These are phyloP conservation scores for Eupsittula cactorum DNA, from an alignment of 2,113 vertebrate genomes.

Conservation along the genomic window DNA sequence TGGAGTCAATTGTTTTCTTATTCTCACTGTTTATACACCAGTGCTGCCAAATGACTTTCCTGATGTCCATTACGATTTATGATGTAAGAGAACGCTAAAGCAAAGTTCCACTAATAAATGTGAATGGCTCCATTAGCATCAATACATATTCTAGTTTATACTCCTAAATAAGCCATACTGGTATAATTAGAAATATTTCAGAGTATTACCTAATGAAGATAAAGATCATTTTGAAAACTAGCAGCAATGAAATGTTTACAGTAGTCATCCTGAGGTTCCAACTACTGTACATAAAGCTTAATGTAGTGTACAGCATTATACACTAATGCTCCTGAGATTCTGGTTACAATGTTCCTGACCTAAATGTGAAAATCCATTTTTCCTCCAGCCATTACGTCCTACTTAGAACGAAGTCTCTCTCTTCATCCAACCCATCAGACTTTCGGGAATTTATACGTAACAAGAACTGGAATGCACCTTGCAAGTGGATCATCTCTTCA, in stretches of 20 bases:
- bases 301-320: not conserved
- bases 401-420: not conserved
- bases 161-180: not conserved
- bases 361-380: not conserved
- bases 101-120: conserved; percentile 25
- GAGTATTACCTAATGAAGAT: conserved; percentile 19
- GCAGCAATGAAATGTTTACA: conserved; percentile 18
- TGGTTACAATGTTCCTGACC: not conserved
- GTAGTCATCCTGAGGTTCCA: not conserved
- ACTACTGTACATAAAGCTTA: conserved; percentile 37
- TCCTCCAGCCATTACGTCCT: not conserved
- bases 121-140: conserved; percentile 22
- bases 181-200: not conserved
- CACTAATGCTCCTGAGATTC: conserved; percentile 5
- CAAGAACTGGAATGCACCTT: not conserved
- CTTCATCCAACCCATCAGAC: not conserved
- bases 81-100: not conserved
- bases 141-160: not conserved
- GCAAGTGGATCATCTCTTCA: not conserved
- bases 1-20: not conserved
- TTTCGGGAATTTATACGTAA: not conserved
- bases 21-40: conserved; percentile 19
- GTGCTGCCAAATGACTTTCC: not conserved
- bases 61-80: not conserved
- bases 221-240: conserved; percentile 25